A percentile compares a stretch with the other conserved stretches of the same genome.
phyloP scores from a whole-genome alignment of 2,888 invertebrate species.

The Cataglyphis livida region DNA sequence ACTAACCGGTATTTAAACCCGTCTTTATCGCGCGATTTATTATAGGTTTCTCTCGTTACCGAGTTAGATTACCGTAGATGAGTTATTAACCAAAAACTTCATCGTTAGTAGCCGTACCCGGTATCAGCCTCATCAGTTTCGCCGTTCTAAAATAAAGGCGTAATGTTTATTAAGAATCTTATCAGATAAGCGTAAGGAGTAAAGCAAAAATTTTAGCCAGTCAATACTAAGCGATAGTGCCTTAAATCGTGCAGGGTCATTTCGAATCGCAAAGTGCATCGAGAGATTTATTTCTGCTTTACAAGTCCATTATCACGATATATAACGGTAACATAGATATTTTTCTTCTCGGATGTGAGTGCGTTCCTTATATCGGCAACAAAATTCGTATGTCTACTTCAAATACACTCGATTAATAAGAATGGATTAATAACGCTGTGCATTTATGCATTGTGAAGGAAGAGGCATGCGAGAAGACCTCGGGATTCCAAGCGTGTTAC shows the following conservation, averaged over 20 bases:
- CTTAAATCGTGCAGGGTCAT: neutral
- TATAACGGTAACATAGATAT: neutral
- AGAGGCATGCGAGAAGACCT: constrained; percentile 34
- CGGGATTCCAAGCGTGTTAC: constrained; percentile 40
- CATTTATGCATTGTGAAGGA: neutral
- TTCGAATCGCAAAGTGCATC: neutral
- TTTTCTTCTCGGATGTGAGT: neutral
- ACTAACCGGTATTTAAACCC: constrained; percentile 25
- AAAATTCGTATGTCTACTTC: neutral
- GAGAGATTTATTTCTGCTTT: constrained; percentile 2
- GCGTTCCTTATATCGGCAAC: neutral
- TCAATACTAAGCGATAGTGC: neutral
- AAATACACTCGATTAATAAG: neutral
- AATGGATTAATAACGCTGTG: neutral
- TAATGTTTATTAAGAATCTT: constrained; percentile 11
- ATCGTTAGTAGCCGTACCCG: neutral
- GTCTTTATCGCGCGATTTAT: constrained; percentile 35
- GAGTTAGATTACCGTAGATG: constrained; percentile 15
- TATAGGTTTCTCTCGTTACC: constrained; percentile 37
- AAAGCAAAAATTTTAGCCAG: neutral
- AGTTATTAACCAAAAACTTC: constrained; percentile 19
- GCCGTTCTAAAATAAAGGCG: constrained; percentile 18
- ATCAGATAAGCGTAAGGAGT: constrained; percentile 16
- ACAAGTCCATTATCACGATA: neutral
- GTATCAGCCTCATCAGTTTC: neutral